Evolutionary conservation across 2,797 vertebrate genomes (phyloP), one percentile per base, ranked within the genome.

Genomic region (Pampus argenteus): DNA sequence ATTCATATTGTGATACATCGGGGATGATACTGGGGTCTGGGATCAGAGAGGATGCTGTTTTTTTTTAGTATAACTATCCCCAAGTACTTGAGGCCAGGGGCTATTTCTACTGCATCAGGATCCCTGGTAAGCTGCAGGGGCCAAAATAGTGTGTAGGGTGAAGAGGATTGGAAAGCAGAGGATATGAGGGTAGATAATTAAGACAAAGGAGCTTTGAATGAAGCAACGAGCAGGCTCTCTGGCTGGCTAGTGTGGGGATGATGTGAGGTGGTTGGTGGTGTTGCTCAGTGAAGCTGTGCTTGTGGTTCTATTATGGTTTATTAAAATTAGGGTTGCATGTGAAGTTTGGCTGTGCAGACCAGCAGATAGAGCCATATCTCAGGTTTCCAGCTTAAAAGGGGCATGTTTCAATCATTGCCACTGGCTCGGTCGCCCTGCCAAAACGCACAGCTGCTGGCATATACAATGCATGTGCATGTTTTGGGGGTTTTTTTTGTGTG

Each of bases 381-480:
- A 66, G 57, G 59, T n/a, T 66, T 76, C 66, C 88, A 89, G 84
- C 74, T 78, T 65, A 81, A 74, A 74, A 82, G 59, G 79, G 83
- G 71, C 65, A 74, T 66, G 78, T 82, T 81, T 88, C 87, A 82
- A 65, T 91, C 81, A 60, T 45, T 79, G 78, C 85, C 74, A 84
- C 48, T 54, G 77, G 76, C 67, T 82, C 45, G 36, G 73, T 77
- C 48, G 26, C 50, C 9, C 48, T 79, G 82, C 81, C 82, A 77
- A 78, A 78, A 64, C 5, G 64, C 79, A 78, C 76, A 82, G 82
- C 79, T 84, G 85, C 74, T 89, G 79, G 86, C 80, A 78, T 71
- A 22, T 54, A 55, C 10, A 54, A 22, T 59, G 28, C 14, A 5
- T 71, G 51, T 47, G 60, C 66, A 5, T 52, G n/a, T 55, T 28